A percentile compares a stretch with the other conserved stretches of the same genome.
These are phyloP conservation scores for Bibio marci DNA, from an alignment of 2,888 invertebrate species.

Conservation along the genomic window DNA sequence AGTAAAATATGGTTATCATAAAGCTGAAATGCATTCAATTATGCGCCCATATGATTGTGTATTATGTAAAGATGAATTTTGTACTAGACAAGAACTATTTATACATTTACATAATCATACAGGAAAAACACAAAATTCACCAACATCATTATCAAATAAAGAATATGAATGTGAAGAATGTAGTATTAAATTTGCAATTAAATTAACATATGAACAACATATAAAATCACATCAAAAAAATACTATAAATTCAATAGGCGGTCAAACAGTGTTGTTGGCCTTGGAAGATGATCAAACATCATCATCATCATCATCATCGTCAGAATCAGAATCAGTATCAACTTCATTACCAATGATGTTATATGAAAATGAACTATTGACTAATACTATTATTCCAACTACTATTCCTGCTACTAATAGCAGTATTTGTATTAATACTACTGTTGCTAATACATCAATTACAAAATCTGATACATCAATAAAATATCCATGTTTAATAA, in stretches of 20 bases:
- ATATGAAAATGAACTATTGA: no score
- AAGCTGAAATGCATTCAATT: constrained; percentile 6
- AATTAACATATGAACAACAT: constrained; percentile 5
- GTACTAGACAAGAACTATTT: constrained; percentile 6
- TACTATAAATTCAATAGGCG: no score
- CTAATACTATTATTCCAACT: no score
- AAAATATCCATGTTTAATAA: no score
- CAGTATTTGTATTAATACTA: no score
- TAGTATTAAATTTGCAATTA: constrained; percentile 4
- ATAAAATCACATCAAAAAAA: constrained; percentile 1
- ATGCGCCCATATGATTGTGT: constrained; percentile 6
- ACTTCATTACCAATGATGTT: neutral
- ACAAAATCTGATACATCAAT: no score
- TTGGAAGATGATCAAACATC: neutral
- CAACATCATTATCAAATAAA: neutral
- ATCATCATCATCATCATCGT: neutral
- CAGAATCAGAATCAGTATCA: neutral
- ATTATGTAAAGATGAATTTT: constrained; percentile 5
- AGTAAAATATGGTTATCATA: constrained; percentile 7
- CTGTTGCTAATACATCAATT: no score
- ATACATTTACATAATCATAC: constrained; percentile 7
- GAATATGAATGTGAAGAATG: constrained; percentile 3
- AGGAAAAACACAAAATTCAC: neutral
- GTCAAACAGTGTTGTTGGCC: neutral
- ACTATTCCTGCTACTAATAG: no score